Evolutionary conservation across 2,113 vertebrate genomes (phyloP), one percentile per base, ranked within the genome.

Genomic region (Burhinus oedicnemus): DNA sequence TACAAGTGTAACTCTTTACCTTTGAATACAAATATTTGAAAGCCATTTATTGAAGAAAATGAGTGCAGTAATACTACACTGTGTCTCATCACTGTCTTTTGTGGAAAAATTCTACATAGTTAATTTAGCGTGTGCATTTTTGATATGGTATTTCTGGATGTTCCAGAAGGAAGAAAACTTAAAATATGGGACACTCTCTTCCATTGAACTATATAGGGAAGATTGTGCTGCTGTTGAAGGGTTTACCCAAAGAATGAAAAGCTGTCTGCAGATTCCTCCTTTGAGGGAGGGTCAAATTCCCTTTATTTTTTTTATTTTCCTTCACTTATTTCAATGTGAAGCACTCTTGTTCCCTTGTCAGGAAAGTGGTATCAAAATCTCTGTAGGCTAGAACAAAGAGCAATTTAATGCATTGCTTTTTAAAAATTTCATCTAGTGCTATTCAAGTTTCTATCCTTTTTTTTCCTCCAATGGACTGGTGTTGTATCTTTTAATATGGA

Each of bases 231-330:
- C 30, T 16, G 0, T 29, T 61, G 23, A 74, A 70, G 4, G 18
- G 8, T 78, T 82, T 87, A 57, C 14, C 18, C 15, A 8, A 58
- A n/a, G 30, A 75, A 75, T 19, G 57, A 71, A 79, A 79, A 30
- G 3, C 26, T 88, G 27, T 40, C 23, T 76, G 36, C 8, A 79
- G 11, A 23, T 71, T 93, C 29, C 30, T 89, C 7, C 7, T 83
- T 40, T 68, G 14, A 72, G 18, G n/a, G 15, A 45, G 4, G 11
- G 7, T 45, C 12, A 69, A 69, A 61, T 82, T 74, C 11, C 15
- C 5, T 10, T 58, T 27, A 18, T 16, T 32, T 25, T 1, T 15
- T 1, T 11, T n/a, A n/a, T n/a, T n/a, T n/a, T n/a, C 3, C 20
- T 85, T 54, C 16, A 27, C 9, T 60, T 79, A 38, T 54, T 68